These are phyloP conservation scores for Allolobophora icterica DNA, from an alignment of 2,888 invertebrate genomes.

Conservation along the genomic window DNA sequence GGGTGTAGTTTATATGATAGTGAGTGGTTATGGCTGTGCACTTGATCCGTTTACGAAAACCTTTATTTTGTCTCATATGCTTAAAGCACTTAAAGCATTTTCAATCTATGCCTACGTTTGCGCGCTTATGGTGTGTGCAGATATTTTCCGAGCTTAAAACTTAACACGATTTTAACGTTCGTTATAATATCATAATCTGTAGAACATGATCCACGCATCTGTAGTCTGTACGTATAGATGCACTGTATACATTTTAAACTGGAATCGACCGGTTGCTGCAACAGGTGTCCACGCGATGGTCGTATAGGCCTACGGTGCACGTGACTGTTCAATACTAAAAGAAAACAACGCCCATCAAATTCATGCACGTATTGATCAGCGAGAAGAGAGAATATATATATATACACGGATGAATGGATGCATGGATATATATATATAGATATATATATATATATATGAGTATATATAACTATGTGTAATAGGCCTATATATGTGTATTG, in stretches of 20 bases:
- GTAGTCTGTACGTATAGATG: not conserved
- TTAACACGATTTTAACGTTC: not conserved
- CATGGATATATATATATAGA: not conserved
- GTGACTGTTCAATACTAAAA: conserved; percentile 11
- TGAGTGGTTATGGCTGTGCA: too few species aligned
- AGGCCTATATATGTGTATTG: not conserved
- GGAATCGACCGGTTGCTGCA: conserved; percentile 14
- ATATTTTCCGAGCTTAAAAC: not conserved
- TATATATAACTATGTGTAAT: not conserved
- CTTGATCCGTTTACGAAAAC: not conserved
- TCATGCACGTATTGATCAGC: not conserved
- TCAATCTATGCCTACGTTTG: not conserved
- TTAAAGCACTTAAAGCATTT: too few species aligned
- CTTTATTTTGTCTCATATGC: not conserved
- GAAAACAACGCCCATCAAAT: not conserved
- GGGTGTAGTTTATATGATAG: too few species aligned
- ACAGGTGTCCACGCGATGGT: not conserved
- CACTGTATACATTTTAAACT: not conserved
- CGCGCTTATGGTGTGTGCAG: not conserved
- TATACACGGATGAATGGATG: not conserved
- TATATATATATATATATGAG: not conserved
- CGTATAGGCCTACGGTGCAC: not conserved
- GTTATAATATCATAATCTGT: not conserved
- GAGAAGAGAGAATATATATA: too few species aligned
- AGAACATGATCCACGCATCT: not conserved